Conservation (phyloP, 2,797 vertebrate genomes). For the Scleropages formosus region DNA sequence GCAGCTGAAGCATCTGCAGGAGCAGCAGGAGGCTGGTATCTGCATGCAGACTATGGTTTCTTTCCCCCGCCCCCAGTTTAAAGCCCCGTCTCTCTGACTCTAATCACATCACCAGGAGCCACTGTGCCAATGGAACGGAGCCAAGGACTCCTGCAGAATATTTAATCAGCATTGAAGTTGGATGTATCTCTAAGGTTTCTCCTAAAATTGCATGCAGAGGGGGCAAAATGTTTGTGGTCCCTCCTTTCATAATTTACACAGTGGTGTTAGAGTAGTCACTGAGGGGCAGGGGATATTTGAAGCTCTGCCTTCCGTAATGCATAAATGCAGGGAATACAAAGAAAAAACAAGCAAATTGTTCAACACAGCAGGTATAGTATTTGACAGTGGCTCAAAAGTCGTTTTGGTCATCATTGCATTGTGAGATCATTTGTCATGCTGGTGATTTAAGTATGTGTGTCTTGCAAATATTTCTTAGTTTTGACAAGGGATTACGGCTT, state of each 20-base stretch:
- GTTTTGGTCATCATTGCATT: not conserved
- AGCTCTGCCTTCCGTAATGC: not conserved
- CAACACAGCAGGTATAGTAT: not conserved
- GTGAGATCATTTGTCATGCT: not conserved
- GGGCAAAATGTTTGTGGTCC: not conserved
- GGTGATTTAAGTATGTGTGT: not conserved
- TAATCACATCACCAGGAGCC: not conserved
- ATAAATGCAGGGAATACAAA: not conserved
- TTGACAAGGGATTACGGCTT: constrained; percentile 14
- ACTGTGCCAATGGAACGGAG: not conserved
- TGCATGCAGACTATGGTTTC: not conserved
- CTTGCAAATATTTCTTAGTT: constrained; percentile 12
- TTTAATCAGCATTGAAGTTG: constrained; percentile 17
- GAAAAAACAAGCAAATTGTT: not conserved
- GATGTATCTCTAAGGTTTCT: not conserved
- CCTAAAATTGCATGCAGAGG: not conserved
- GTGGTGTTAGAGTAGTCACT: too few species aligned
- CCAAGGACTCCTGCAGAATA: not conserved
- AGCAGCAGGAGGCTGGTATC: constrained; percentile 6
- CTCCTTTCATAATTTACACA: not conserved
- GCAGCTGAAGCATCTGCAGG: not conserved
- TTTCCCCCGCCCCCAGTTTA: not conserved
- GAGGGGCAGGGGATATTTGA: not conserved
- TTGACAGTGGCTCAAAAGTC: not conserved
- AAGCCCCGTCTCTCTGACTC: not conserved